These are phyloP conservation scores for Chiroxiphia lanceolata DNA, from an alignment of 2,797 vertebrate species.

Conservation along the genomic window DNA sequence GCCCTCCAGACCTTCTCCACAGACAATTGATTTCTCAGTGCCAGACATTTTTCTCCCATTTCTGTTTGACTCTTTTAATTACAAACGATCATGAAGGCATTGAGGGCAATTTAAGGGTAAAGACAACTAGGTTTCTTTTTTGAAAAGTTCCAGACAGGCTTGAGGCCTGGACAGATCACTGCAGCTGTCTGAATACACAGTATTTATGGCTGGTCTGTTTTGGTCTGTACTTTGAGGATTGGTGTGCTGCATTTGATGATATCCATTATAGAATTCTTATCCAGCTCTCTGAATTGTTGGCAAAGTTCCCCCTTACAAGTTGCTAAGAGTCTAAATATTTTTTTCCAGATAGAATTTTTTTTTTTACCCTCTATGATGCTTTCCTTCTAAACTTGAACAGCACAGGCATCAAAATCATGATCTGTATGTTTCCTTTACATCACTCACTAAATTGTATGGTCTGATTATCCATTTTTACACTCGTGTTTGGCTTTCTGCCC, in stretches of 20 bases:
- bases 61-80: conserved; percentile 17
- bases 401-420: neutral
- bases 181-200: neutral
- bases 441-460: neutral
- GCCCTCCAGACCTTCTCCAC: neutral
- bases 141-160: conserved; percentile 23
- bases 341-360: neutral
- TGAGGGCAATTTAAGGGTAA: neutral
- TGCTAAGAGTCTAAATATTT: neutral
- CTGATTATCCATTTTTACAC: conserved; percentile 24
- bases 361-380: neutral
- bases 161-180: conserved; percentile 11
- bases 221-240: conserved; percentile 9
- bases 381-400: neutral
- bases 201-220: conserved; percentile 42
- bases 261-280: neutral
- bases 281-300: neutral
- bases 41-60: conserved; percentile 14
- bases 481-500: neutral
- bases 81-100: neutral
- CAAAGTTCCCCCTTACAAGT: neutral
- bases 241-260: conserved; percentile 6
- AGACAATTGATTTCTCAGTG: conserved; percentile 8
- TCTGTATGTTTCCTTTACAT: neutral
- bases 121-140: conserved; percentile 3